These are phyloP conservation scores for Puffinus mauretanicus DNA, from an alignment of 2,113 vertebrate genomes.

Conservation along the genomic window DNA sequence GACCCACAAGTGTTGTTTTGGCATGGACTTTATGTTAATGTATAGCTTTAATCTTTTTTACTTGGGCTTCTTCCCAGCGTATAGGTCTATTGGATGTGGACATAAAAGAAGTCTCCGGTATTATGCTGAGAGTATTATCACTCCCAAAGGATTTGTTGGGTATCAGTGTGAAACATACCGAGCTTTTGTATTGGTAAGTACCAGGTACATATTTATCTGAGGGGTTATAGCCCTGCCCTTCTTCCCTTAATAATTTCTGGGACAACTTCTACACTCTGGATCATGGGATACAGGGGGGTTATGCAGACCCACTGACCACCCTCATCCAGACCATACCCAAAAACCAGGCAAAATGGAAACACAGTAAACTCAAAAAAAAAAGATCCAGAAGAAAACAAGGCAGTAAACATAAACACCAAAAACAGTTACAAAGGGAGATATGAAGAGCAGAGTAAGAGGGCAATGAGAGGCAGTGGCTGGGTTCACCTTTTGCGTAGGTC, in stretches of 20 bases:
- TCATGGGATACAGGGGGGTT: neutral
- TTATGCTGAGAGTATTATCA: conserved; percentile 59
- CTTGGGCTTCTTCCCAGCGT: neutral
- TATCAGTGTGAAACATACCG: conserved; percentile 46
- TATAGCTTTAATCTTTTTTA: neutral
- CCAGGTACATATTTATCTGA: neutral
- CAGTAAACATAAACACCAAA: neutral
- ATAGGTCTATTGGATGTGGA: conserved; percentile 30
- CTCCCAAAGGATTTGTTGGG: conserved; percentile 49
- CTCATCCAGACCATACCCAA: neutral
- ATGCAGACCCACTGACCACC: neutral
- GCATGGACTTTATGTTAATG: neutral
- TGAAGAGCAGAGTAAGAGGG: neutral
- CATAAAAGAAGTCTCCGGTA: conserved; percentile 62
- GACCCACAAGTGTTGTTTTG: neutral
- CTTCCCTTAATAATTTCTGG: neutral
- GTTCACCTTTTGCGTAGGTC: neutral
- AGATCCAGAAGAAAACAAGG: neutral
- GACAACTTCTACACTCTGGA: neutral
- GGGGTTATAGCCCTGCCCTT: neutral
- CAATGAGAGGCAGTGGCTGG: neutral
- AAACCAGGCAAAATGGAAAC: neutral
- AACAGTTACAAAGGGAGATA: neutral
- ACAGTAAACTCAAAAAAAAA: neutral
- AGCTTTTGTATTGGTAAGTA: conserved; percentile 47